A percentile compares a stretch with the other conserved stretches of the same genome.
Conservation (phyloP, 2,797 vertebrate species). For the Sebastes steindachneri region DNA sequence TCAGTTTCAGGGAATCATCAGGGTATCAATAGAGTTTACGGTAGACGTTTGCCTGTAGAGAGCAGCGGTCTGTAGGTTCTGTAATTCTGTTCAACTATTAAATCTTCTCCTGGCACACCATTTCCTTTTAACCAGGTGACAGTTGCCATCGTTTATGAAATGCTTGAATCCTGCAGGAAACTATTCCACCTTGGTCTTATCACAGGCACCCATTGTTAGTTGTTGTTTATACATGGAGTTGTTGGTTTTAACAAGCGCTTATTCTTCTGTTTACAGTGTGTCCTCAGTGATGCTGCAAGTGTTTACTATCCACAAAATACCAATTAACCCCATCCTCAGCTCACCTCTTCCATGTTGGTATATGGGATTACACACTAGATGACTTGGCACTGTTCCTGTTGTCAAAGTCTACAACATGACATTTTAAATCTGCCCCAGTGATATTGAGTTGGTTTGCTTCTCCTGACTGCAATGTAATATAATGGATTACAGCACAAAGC, state of each 20-base stretch:
- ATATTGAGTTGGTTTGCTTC: slow-evolving; percentile 38
- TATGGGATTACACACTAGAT: slow-evolving; percentile 65
- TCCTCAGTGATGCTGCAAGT: slow-evolving; percentile 32
- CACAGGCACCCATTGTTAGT: neutral
- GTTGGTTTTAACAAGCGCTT: slow-evolving; percentile 17
- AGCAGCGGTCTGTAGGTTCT: neutral
- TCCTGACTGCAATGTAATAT: slow-evolving; percentile 36
- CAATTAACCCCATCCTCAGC: slow-evolving; percentile 55
- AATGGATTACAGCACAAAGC: slow-evolving; percentile 31
- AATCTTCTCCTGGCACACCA: neutral
- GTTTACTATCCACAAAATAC: slow-evolving; percentile 67
- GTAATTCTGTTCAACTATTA: neutral
- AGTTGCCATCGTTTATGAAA: neutral
- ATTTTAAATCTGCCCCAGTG: slow-evolving; percentile 51
- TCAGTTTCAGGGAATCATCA: neutral
- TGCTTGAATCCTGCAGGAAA: neutral
- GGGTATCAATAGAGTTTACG: neutral
- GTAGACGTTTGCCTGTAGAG: neutral
- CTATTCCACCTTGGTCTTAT: neutral
- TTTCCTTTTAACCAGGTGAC: neutral
- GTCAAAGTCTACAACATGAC: slow-evolving; percentile 51
- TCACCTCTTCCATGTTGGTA: slow-evolving; percentile 57
- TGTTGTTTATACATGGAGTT: slow-evolving; percentile 1
- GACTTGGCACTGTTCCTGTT: slow-evolving; percentile 65
- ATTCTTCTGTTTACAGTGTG: slow-evolving; percentile 38